phyloP scores from a whole-genome alignment of 2,797 vertebrate genomes.

The Lepidocolaptes lacrymiger region DNA sequence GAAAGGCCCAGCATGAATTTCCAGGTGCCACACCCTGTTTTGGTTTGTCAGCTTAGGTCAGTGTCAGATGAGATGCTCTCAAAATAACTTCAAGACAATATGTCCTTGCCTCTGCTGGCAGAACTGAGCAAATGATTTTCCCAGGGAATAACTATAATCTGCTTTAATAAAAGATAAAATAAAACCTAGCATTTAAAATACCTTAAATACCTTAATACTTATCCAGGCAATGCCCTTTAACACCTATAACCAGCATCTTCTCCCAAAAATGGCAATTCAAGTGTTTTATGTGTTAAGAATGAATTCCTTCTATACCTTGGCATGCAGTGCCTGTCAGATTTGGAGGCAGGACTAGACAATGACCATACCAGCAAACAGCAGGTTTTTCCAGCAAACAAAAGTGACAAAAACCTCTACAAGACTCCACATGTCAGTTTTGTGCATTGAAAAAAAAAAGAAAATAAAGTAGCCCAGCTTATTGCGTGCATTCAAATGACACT shows the following conservation, averaged over 20 bases:
- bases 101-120: not conserved
- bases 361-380: not conserved
- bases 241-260: not conserved
- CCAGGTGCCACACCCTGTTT: not conserved
- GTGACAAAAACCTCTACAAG: not conserved
- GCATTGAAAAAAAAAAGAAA: not conserved
- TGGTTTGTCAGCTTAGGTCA: not conserved
- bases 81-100: not conserved
- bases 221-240: not conserved
- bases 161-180: not conserved
- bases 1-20: not conserved
- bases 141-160: not conserved
- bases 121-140: not conserved
- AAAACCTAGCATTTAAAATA: not conserved
- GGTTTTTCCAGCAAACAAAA: not conserved
- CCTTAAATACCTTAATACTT: not conserved
- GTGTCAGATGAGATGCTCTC: not conserved
- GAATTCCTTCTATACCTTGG: not conserved
- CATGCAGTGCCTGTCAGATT: not conserved
- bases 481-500: not conserved
- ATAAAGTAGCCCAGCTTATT: not conserved
- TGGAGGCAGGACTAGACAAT: not conserved
- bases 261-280: not conserved
- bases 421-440: not conserved
- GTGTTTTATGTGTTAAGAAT: not conserved